Conservation (phyloP, 2,797 vertebrate genomes). For the Potorous gilbertii region DNA sequence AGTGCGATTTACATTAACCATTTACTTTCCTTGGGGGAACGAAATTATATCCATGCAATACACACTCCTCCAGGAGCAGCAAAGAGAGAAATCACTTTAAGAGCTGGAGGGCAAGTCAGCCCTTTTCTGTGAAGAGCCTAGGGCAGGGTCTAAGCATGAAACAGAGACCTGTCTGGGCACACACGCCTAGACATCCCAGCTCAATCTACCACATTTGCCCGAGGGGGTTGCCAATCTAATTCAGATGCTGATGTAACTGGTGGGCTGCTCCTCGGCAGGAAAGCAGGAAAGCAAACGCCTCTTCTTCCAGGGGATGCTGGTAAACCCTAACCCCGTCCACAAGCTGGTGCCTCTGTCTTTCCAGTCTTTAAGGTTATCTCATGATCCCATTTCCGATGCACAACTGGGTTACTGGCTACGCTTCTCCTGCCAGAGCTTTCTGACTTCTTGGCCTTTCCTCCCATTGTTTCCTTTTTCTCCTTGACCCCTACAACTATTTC, state of each 20-base stretch:
- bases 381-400: background rate
- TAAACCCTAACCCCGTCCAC: background rate
- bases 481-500: background rate
- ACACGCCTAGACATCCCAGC: no score
- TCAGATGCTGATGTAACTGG: background rate
- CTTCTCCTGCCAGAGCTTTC: background rate
- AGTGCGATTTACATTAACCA: background rate
- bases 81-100: background rate
- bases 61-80: background rate
- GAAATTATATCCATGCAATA: background rate
- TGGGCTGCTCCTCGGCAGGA: background rate
- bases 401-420: background rate
- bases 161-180: background rate
- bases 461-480: background rate
- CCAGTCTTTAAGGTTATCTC: background rate
- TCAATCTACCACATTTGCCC: background rate
- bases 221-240: background rate
- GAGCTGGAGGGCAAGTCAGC: background rate
- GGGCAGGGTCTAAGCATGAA: background rate
- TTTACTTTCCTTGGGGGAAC: background rate
- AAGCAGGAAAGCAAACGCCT: background rate
- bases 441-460: background rate
- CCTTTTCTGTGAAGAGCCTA: background rate
- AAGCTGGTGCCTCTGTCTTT: background rate
- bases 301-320: background rate